These are phyloP conservation scores for Botia kubotai DNA, from an alignment of 2,797 vertebrate species.

Conservation along the genomic window DNA sequence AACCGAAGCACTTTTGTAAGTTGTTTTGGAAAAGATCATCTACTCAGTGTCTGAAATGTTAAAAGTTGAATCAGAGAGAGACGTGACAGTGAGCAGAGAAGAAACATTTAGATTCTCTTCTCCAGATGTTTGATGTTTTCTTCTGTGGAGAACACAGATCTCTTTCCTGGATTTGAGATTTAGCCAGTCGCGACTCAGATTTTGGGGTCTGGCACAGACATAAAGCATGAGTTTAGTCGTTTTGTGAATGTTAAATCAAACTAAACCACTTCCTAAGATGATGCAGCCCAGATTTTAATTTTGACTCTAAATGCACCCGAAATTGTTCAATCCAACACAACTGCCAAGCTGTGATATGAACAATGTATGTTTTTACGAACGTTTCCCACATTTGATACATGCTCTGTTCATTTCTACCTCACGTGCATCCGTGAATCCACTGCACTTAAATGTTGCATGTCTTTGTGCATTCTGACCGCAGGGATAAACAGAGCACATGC, in stretches of 20 bases:
- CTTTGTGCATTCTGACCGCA: background rate
- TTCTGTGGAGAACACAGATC: background rate
- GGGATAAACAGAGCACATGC: slow-evolving; percentile 28
- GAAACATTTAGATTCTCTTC: slow-evolving; percentile 17
- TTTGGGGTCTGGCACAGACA: slow-evolving; percentile 1
- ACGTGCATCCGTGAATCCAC: slow-evolving; percentile 1
- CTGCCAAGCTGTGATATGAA: background rate
- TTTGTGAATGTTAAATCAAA: slow-evolving; percentile 2
- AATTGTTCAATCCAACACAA: background rate
- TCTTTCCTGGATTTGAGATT: slow-evolving; percentile 2
- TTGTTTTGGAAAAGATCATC: background rate
- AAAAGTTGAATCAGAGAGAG: background rate
- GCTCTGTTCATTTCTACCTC: background rate
- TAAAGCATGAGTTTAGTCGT: background rate
- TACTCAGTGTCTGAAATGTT: background rate
- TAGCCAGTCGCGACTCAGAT: background rate
- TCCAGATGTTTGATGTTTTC: slow-evolving; percentile 18
- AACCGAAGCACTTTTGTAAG: background rate
- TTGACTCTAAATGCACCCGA: background rate
- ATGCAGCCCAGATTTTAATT: background rate
- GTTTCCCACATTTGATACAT: background rate
- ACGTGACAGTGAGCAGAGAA: background rate
- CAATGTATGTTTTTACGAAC: background rate
- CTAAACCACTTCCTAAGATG: background rate
- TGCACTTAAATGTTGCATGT: slow-evolving; percentile 25